Percentiles rank a stretch among this genome's conserved stretches.
These are phyloP conservation scores for Heteronetta atricapilla DNA, from an alignment of 2,113 vertebrate species.

Conservation along the genomic window DNA sequence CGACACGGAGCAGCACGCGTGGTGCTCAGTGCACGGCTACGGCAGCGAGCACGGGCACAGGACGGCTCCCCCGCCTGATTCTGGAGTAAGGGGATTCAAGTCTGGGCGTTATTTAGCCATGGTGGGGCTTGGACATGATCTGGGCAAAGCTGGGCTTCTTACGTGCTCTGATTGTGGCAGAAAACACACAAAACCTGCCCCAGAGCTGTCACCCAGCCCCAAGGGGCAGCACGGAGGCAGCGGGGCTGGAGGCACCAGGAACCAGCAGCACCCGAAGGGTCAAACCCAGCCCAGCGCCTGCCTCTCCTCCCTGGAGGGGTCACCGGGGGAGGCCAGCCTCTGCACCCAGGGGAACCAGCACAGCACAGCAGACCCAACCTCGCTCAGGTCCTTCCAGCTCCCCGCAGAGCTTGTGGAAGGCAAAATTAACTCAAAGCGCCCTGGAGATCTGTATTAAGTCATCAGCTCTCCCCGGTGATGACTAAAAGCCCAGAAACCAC, in stretches of 20 bases:
- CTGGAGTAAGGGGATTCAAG: neutral
- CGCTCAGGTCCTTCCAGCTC: neutral
- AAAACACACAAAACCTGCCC: neutral
- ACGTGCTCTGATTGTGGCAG: neutral
- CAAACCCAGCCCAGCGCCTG: neutral
- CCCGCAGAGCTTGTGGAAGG: neutral
- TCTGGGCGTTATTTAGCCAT: neutral
- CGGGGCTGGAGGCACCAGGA: neutral
- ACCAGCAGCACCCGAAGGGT: neutral
- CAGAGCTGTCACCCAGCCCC: rapidly evolving
- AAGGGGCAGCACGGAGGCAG: neutral
- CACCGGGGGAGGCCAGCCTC: neutral
- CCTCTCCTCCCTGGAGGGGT: neutral
- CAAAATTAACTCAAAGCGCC: neutral
- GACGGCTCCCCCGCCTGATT: neutral
- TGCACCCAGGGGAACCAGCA: neutral
- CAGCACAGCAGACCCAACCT: neutral
- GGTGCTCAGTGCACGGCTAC: rapidly evolving
- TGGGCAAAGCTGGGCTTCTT: neutral
- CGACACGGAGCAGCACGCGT: neutral
- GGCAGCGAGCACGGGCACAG: neutral
- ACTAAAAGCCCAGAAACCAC: neutral
- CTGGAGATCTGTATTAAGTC: rapidly evolving
- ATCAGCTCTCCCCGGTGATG: neutral
- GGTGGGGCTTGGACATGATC: neutral